Evolutionary conservation across 2,888 invertebrate species (phyloP), one percentile per base, ranked within the genome.

Genomic region (Tiliacea aurago): DNA sequence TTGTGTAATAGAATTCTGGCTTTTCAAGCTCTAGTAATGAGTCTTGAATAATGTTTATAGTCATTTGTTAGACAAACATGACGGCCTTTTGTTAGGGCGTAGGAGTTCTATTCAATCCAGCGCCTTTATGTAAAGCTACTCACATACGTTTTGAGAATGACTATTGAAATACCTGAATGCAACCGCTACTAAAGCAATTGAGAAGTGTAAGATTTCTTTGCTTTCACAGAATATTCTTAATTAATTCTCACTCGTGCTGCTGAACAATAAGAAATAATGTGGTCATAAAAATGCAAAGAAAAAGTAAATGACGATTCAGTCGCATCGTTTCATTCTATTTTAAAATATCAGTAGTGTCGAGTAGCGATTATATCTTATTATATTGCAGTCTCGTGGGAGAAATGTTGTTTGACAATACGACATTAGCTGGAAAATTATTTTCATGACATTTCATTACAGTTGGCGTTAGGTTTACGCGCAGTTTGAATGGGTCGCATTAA

Each of bases 1-100:
- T 86, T 88, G 75, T 84, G 87, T 87, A 86, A 86, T 85, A 83
- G 64, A 78, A 70, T 83, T 76, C 70, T 80, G 70, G 64, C 78
- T 78, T 77, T 80, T 81, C 69, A 81, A 84, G 72, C 61, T 74
- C 70, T 74, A 63, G 67, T 85, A 84, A 80, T 86, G 77, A 78
- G 64, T 84, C 73, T 84, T 84, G 75, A 84, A 76, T 86, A 77
- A 70, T 76, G 75, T 83, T 86, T 78, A 77, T 75, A 71, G 66
- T 70, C 64, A 68, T 51, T 75, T 78, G 76, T 79, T 81, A 61
- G 51, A 73, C 70, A 23, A 64, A 69, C 75, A 70, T 64, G 65
- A 64, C 20, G 20, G 47, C 28, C 74, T 84, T 74, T 81, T 81
- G 75, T 83, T 80, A 66, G 47, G 64, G 41, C 37, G 65, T 74